phyloP scores from a whole-genome alignment of 1,140 invertebrate genomes.

The Brachionus paranguensis region DNA sequence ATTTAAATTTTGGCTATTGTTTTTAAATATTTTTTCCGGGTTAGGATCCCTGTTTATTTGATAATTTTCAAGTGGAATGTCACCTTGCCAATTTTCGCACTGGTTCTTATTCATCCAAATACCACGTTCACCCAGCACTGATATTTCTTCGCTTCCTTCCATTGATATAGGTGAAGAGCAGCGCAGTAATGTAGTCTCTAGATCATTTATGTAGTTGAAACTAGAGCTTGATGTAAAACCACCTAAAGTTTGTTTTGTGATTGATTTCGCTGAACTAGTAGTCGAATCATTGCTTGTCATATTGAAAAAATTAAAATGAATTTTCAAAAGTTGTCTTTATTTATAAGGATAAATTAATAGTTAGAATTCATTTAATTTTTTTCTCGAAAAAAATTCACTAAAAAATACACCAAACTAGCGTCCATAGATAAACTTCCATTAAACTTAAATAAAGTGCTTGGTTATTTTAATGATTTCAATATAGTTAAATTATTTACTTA shows the following conservation, averaged over 20 bases:
- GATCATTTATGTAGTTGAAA: neutral
- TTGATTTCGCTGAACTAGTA: neutral
- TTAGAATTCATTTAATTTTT: neutral
- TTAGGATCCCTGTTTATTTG: constrained; percentile 13
- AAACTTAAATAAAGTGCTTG: neutral
- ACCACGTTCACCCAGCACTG: neutral
- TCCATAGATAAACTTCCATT: neutral
- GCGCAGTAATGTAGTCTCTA: neutral
- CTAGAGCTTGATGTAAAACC: neutral
- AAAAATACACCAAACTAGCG: too few species aligned
- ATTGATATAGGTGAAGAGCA: neutral
- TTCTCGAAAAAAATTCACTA: neutral
- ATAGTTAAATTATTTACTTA: neutral
- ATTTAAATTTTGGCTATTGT: neutral
- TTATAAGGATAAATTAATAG: neutral
- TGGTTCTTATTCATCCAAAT: neutral
- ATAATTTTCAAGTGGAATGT: constrained; percentile 6
- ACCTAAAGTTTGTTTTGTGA: neutral
- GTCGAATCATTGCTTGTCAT: neutral
- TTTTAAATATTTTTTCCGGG: neutral
- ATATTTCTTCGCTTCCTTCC: neutral
- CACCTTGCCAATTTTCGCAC: neutral
- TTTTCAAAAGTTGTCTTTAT: neutral
- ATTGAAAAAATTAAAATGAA: neutral
- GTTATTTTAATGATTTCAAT: neutral